Percentiles rank a stretch among this genome's conserved stretches.
phyloP scores from a whole-genome alignment of 2,797 vertebrate genomes.

The Hydrocynus forskahlii region DNA sequence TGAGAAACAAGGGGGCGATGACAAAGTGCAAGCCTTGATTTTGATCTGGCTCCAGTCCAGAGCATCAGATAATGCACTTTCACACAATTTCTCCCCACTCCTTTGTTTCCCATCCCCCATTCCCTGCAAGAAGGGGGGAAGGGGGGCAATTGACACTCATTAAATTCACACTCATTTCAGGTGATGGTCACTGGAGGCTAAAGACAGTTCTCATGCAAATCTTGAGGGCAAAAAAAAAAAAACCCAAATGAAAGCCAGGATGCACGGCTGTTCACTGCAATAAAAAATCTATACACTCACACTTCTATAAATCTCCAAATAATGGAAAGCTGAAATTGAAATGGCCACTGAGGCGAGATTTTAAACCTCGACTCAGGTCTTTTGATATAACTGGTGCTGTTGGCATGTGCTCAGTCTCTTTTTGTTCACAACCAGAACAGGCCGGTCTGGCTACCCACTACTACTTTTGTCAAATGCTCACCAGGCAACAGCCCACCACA shows the following conservation, averaged over 20 bases:
- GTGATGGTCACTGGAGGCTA: conserved; percentile 25
- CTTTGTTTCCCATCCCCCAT: conserved; percentile 76
- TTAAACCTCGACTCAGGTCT: neutral
- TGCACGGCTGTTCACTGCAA: neutral
- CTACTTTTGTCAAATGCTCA: conserved; percentile 24
- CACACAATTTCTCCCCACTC: conserved; percentile 62
- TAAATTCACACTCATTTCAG: conserved; percentile 59
- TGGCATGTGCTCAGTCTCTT: neutral
- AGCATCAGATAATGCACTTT: conserved; percentile 57
- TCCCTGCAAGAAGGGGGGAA: conserved; percentile 29
- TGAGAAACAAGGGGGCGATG: conserved; percentile 61
- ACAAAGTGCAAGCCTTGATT: conserved; percentile 56
- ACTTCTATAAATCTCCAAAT: neutral
- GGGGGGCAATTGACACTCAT: conserved; percentile 56
- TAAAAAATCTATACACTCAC: neutral
- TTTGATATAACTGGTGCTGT: neutral
- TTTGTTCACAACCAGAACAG: conserved; percentile 5
- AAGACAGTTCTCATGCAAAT: conserved; percentile 12
- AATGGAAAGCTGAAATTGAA: neutral
- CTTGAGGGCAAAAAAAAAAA: neutral
- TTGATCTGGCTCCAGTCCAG: conserved; percentile 52
- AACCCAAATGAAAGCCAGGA: neutral
- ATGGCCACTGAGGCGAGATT: neutral
- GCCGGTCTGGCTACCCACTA: conserved; percentile 2
- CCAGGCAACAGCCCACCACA: conserved; percentile 25